These are phyloP conservation scores for Mesaphorura yosii DNA, from an alignment of 1,140 invertebrate genomes.

Conservation along the genomic window DNA sequence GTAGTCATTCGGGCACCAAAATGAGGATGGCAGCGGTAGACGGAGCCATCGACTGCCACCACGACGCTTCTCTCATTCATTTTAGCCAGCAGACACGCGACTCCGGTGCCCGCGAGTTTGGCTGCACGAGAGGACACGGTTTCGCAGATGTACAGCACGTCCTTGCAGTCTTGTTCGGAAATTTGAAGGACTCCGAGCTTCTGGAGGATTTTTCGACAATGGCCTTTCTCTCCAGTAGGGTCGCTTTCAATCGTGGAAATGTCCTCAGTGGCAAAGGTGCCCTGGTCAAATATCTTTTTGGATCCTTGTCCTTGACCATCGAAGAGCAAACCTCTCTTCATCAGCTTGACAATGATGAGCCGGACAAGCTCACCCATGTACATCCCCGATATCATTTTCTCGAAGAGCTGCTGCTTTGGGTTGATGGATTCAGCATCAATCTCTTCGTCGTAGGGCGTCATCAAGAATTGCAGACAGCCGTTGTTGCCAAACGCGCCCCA, in stretches of 20 bases:
- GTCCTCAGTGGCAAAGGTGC: constrained; percentile 53
- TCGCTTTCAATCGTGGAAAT: constrained; percentile 65
- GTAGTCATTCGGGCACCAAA: constrained; percentile 93
- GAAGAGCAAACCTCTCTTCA: constrained; percentile 46
- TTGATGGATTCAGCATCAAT: constrained; percentile 48
- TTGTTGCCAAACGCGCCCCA: constrained; percentile 78
- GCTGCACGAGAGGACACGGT: constrained; percentile 83
- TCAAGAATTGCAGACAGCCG: constrained; percentile 60
- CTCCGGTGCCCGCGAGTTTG: constrained; percentile 81
- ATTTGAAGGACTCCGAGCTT: constrained; percentile 68
- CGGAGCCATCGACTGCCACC: constrained; percentile 94
- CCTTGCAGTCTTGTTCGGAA: constrained; percentile 75
- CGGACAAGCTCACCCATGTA: constrained; percentile 67
- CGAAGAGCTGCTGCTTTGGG: no score
- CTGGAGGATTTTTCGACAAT: constrained; percentile 72
- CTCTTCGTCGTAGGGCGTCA: constrained; percentile 56
- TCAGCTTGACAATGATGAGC: constrained; percentile 44
- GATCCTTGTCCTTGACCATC: constrained; percentile 38
- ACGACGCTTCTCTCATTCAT: constrained; percentile 80
- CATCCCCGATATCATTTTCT: constrained; percentile 74
- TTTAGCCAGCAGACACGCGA: constrained; percentile 61
- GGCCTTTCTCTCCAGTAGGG: constrained; percentile 60
- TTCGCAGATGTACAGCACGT: constrained; percentile 81
- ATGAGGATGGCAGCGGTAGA: constrained; percentile 95
- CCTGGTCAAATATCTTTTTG: constrained; percentile 38